Conservation (phyloP, 2,888 invertebrate species). For the Sthenelais limicola region DNA sequence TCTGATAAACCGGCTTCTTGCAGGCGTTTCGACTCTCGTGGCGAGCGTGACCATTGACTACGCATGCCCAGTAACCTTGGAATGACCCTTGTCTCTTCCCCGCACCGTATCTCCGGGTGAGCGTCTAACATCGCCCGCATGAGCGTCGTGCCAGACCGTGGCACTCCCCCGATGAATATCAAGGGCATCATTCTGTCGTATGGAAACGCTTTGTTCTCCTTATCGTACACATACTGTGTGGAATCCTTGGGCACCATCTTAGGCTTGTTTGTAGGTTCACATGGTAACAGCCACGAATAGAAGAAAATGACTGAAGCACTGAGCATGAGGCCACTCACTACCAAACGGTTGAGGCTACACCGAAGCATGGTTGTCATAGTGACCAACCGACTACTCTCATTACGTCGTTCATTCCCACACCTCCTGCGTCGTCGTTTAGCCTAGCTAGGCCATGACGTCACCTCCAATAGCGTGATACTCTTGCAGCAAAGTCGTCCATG, state of each 20-base stretch:
- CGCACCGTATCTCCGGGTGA: conserved; percentile 96
- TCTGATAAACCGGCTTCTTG: conserved; percentile 79
- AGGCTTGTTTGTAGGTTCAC: not conserved
- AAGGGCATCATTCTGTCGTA: conserved; percentile 92
- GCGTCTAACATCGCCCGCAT: conserved; percentile 99
- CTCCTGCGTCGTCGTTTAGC: too few relatives aligned
- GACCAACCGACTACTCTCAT: not conserved
- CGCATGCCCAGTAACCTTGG: conserved; percentile 96
- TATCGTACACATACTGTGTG: conserved; percentile 58
- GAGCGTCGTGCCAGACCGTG: conserved; percentile 96
- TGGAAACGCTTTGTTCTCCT: conserved; percentile 56
- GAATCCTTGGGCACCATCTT: conserved; percentile 47
- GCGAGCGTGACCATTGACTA: conserved; percentile 93
- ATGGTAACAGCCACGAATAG: conserved; percentile 42
- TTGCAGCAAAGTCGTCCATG: too few relatives aligned
- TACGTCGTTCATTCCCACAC: too few relatives aligned
- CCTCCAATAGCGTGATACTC: too few relatives aligned
- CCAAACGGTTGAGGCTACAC: conserved; percentile 19
- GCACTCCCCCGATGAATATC: conserved; percentile 88
- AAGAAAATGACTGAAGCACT: conserved; percentile 13
- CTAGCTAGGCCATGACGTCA: too few relatives aligned
- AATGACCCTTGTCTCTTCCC: conserved; percentile 95
- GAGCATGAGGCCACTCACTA: conserved; percentile 21
- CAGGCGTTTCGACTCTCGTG: conserved; percentile 70
- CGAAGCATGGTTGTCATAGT: conserved; percentile 39